Evolutionary conservation across 2,113 vertebrate genomes (phyloP), one percentile per base, ranked within the genome.

Genomic region (Motacilla tschutschensis): DNA sequence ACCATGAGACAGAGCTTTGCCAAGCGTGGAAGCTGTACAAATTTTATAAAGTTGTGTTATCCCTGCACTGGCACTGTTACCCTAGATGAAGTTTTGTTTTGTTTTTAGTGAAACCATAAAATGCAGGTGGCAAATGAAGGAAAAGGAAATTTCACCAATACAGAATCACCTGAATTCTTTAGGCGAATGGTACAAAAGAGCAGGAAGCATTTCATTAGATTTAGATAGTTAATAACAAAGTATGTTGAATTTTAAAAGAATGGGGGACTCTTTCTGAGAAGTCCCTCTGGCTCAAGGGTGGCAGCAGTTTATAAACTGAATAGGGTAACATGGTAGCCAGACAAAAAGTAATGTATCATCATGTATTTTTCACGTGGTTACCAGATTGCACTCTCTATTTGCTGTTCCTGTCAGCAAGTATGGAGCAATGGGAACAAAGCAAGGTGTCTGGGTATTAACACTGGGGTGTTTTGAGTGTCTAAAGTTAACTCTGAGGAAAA

Each of bases 331-430:
- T 6, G 5, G 24, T 21, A 76, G 46, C 17, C 14, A 57, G 66
- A 69, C 36, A 2, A 0, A 24, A 51, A 1, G 8, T 19, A 25
- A 3, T 3, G 10, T 35, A 12, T 11, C 22, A 46, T 72, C 41
- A 31, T 28, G 7, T 59, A 12, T 47, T 40, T 38, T 59, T 66
- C 21, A 17, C 41, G 10, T 40, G 14, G 33, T 33, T 33, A 31
- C 19, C 43, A 46, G 21, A 24, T 7, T 73, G 28, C 57, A 12
- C 13, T 62, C 22, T 40, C 3, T 66, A 9, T 72, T 50, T 54
- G 28, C 62, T 46, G 17, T 13, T 65, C 31, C 16, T 76, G 28
- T 51, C 59, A 63, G 26, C 36, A 81, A 50, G 16, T 36, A 25
- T 48, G 59, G 60, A 79, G 28, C 36, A 40, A 29, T 21, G 50